These are phyloP conservation scores for Perca fluviatilis DNA, from an alignment of 2,113 vertebrate species.

Conservation along the genomic window DNA sequence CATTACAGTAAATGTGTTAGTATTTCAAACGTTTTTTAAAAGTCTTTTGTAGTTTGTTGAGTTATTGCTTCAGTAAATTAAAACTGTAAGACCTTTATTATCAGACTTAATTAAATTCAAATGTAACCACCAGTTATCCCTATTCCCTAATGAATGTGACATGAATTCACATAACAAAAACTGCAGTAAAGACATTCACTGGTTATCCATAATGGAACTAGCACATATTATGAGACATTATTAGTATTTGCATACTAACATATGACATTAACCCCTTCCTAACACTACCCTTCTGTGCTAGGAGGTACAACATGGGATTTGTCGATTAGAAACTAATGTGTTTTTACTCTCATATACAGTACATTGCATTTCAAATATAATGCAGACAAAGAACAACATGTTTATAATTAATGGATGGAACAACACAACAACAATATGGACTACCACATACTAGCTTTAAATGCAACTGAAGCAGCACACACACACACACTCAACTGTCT, in stretches of 20 bases:
- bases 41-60: background rate
- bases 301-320: background rate
- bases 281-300: background rate
- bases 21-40: background rate
- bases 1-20: background rate
- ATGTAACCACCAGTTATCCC: background rate
- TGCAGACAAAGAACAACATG: background rate
- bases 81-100: background rate
- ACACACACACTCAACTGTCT: background rate
- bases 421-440: background rate
- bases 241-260: background rate
- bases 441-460: background rate
- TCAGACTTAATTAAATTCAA: slow-evolving; percentile 8
- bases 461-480: background rate
- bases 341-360: background rate
- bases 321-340: background rate
- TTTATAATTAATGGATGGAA: background rate
- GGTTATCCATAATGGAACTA: background rate
- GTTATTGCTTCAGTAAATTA: background rate
- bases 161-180: background rate
- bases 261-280: background rate
- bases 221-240: background rate
- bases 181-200: slow-evolving; percentile 10
- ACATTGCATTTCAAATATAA: background rate
- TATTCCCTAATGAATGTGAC: background rate